Conservation (phyloP, 2,797 vertebrate species). For the Myotis pilosus region DNA sequence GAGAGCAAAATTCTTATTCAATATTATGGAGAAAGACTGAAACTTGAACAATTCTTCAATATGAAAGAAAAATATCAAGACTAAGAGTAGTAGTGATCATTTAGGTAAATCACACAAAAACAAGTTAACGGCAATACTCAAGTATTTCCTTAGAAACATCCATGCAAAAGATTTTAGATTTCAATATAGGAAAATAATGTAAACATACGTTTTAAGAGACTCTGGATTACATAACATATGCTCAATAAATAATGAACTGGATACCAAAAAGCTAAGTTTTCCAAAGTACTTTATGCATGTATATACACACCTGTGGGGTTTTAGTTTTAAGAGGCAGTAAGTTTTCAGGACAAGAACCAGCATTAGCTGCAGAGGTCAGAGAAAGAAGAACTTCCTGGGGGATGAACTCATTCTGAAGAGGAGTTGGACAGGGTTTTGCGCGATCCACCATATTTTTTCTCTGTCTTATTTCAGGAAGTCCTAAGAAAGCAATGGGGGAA, state of each 20-base stretch:
- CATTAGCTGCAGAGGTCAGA: conserved; percentile 82
- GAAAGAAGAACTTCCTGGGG: conserved; percentile 88
- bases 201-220: not conserved
- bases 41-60: not conserved
- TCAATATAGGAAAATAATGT: conserved; percentile 15
- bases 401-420: conserved; percentile 79
- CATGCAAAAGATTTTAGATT: not conserved
- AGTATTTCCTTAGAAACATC: not conserved
- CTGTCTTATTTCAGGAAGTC: conserved; percentile 72
- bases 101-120: conserved; percentile 49
- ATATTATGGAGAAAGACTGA: not conserved
- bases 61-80: conserved; percentile 30
- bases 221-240: not conserved
- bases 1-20: not conserved
- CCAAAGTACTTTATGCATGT: not conserved
- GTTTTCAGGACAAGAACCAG: conserved; percentile 70
- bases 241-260: not conserved
- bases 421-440: conserved; percentile 65
- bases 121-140: not conserved
- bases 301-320: conserved; percentile 75
- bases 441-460: conserved; percentile 13
- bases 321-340: conserved; percentile 78
- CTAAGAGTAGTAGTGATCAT: not conserved
- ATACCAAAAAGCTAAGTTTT: not conserved
- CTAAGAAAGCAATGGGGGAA: conserved; percentile 52